phyloP scores from a whole-genome alignment of 2,888 invertebrate species.

The Caenorhabditis imperialis region DNA sequence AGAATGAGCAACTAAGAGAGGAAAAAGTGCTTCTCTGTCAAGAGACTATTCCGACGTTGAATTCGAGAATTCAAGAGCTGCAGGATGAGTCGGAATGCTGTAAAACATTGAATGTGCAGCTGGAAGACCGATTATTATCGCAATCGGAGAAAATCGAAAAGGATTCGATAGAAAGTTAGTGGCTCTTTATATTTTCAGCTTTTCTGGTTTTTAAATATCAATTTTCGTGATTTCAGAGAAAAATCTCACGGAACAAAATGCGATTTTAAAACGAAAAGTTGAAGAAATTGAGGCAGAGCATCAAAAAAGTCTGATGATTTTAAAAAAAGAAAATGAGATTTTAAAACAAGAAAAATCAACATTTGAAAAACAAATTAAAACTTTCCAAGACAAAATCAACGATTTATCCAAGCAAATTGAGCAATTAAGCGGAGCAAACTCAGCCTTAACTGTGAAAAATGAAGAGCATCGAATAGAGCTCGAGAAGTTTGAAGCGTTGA shows the following conservation, averaged over 20 bases:
- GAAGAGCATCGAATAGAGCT: no score
- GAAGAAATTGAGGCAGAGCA: constrained; percentile 1
- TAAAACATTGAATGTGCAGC: constrained; percentile 25
- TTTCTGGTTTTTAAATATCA: background rate
- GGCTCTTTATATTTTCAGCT: background rate
- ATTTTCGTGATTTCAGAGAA: no score
- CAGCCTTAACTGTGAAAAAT: no score
- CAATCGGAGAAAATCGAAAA: constrained; percentile 18
- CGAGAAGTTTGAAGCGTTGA: no score
- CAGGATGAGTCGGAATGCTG: constrained; percentile 25
- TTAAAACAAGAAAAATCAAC: constrained; percentile 9
- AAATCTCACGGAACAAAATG: no score
- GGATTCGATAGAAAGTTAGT: constrained; percentile 5
- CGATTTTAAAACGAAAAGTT: no score
- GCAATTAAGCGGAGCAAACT: no score
- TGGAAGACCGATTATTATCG: constrained; percentile 33
- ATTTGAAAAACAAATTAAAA: background rate
- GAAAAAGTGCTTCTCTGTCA: no score
- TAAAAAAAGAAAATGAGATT: constrained; percentile 11
- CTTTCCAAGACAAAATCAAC: no score
- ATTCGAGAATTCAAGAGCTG: constrained; percentile 10
- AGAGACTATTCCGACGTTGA: constrained; percentile 32
- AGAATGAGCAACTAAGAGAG: background rate
- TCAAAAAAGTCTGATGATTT: constrained; percentile 5
- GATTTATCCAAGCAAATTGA: no score